These are phyloP conservation scores for Distichodus sexfasciatus DNA, from an alignment of 2,797 vertebrate species.

Conservation along the genomic window DNA sequence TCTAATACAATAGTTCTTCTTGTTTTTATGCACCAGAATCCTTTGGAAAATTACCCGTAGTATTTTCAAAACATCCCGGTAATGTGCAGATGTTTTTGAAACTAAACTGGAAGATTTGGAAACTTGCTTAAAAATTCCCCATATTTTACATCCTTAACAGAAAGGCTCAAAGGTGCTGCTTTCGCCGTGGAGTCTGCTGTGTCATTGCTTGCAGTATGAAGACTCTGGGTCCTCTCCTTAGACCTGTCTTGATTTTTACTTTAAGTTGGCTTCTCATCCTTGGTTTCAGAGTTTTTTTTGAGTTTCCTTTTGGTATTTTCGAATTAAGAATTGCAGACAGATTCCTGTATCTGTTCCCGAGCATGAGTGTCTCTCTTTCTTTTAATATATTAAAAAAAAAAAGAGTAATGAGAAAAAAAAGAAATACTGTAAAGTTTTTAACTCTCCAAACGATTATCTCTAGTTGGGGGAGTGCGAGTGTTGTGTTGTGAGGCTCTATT, in stretches of 20 bases:
- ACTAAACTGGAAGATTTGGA: background rate
- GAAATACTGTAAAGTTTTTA: constrained; percentile 63
- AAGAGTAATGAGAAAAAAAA: constrained; percentile 7
- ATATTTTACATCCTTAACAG: background rate
- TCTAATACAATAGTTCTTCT: background rate
- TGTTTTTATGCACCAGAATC: too few relatives aligned
- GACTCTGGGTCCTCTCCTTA: constrained; percentile 32
- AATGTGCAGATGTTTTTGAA: too few relatives aligned
- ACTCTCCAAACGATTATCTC: constrained; percentile 84
- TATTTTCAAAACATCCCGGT: too few relatives aligned
- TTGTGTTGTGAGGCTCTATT: constrained; percentile 89
- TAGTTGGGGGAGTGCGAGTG: constrained; percentile 90
- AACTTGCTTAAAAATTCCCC: background rate
- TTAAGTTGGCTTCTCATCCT: constrained; percentile 25
- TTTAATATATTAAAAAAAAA: constrained; percentile 35
- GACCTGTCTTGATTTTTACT: constrained; percentile 36
- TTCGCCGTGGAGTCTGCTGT: constrained; percentile 25
- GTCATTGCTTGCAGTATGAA: constrained; percentile 57
- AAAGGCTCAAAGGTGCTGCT: constrained; percentile 7
- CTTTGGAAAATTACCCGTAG: too few relatives aligned
- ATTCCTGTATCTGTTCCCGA: constrained; percentile 43
- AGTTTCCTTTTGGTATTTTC: constrained; percentile 44
- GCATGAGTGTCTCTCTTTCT: constrained; percentile 75
- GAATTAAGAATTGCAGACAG: constrained; percentile 17
- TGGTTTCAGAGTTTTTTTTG: constrained; percentile 5